These are phyloP conservation scores for Bicyclus anynana DNA, from an alignment of 1,140 invertebrate genomes.

Conservation along the genomic window DNA sequence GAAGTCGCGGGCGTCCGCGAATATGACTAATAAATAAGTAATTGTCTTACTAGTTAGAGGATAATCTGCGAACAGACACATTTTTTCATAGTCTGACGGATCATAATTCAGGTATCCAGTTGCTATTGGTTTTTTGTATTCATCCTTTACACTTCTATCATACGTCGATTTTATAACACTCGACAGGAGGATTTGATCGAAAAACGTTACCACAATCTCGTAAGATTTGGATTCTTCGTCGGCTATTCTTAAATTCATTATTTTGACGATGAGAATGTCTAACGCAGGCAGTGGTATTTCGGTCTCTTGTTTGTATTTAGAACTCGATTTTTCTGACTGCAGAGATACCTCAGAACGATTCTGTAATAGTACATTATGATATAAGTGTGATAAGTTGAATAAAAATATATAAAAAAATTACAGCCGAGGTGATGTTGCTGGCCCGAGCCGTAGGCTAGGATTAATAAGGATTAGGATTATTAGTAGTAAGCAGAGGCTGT, in stretches of 20 bases:
- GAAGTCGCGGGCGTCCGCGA: no score
- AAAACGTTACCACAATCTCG: conserved; percentile 44
- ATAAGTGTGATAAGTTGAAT: no score
- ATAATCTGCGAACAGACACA: conserved; percentile 50
- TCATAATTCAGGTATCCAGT: conserved; percentile 48
- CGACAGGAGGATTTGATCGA: conserved; percentile 43
- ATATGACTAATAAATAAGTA: no score
- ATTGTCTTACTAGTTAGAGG: conserved; percentile 57
- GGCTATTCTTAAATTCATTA: conserved; percentile 34
- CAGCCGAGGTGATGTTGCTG: no score
- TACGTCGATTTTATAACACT: conserved; percentile 37
- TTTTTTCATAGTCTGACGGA: conserved; percentile 62
- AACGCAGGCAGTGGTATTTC: conserved; percentile 32
- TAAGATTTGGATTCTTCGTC: conserved; percentile 38
- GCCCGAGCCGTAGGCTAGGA: no score
- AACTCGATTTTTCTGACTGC: conserved; percentile 21
- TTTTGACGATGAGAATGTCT: conserved; percentile 38
- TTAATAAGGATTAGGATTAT: no score
- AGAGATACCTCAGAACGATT: conserved; percentile 30
- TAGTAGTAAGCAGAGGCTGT: no score
- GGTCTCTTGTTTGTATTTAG: conserved; percentile 28
- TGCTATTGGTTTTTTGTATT: conserved; percentile 17
- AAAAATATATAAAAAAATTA: no score
- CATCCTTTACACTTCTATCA: conserved; percentile 22
- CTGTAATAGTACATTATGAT: no score